phyloP scores from a whole-genome alignment of 1,140 invertebrate species.

The Apis dorsata region DNA sequence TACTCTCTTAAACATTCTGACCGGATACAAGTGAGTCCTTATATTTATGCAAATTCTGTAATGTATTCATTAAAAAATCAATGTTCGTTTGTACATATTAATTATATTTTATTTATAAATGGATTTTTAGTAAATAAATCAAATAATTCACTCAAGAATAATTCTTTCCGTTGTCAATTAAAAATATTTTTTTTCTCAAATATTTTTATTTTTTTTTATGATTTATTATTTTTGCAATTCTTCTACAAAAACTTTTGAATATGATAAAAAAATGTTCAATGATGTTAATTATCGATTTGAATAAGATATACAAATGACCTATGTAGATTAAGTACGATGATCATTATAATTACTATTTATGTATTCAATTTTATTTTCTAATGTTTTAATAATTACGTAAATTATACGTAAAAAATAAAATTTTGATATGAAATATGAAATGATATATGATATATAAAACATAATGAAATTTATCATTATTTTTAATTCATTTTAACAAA shows the following conservation, averaged over 20 bases:
- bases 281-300: neutral
- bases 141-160: no score
- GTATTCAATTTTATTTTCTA: neutral
- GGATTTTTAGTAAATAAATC: neutral
- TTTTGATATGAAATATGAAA: no score
- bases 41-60: slow-evolving; percentile 5
- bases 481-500: neutral
- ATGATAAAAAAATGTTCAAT: neutral
- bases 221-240: slow-evolving; percentile 29
- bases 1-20: slow-evolving; percentile 92
- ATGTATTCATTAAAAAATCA: neutral
- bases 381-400: neutral
- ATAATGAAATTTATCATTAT: neutral
- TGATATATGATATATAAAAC: no score
- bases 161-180: slow-evolving; percentile 1
- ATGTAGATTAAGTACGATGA: neutral
- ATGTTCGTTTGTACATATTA: neutral
- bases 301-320: no score
- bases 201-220: slow-evolving; percentile 48
- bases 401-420: slow-evolving; percentile 1
- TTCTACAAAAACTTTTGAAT: neutral
- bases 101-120: neutral
- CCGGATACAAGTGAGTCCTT: slow-evolving; percentile 90
- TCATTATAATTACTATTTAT: neutral
- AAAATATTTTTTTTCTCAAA: slow-evolving; percentile 40